Evolutionary conservation across 1,140 invertebrate species (phyloP).

Genomic region (Papilio helenus): DNA sequence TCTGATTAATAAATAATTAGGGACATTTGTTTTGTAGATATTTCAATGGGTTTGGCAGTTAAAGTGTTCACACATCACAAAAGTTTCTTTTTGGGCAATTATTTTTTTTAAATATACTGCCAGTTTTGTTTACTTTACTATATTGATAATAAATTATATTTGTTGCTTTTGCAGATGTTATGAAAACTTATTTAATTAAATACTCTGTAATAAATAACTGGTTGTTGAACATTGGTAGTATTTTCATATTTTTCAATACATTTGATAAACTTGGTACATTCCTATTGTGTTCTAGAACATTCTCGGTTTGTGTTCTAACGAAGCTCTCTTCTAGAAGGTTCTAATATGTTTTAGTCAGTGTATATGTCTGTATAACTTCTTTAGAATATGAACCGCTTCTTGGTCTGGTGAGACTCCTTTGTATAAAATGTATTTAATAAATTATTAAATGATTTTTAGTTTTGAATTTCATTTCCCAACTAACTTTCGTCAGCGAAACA

Average conservation of each 20-base stretch:
- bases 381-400: conserved; percentile 11
- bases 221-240: neutral
- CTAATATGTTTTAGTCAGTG: neutral
- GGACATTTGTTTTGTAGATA: neutral
- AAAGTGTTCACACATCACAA: neutral
- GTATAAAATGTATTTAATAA: conserved; percentile 40
- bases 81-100: neutral
- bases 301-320: conserved; percentile 16
- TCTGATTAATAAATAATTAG: neutral
- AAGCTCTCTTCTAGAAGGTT: conserved; percentile 14
- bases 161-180: neutral
- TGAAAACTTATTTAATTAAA: neutral
- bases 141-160: neutral
- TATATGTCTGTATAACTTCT: neutral
- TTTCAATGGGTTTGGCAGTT: neutral
- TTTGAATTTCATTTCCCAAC: neutral
- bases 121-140: neutral
- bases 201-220: neutral
- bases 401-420: conserved; percentile 22
- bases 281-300: conserved; percentile 9
- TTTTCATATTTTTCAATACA: neutral
- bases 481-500: no score
- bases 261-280: conserved; percentile 28
- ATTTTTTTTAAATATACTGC: neutral
- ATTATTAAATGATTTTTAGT: conserved; percentile 31